A percentile compares a stretch with the other conserved stretches of the same genome.
Evolutionary conservation across 2,113 vertebrate species (phyloP).

Genomic region (Oophaga pumilio): DNA sequence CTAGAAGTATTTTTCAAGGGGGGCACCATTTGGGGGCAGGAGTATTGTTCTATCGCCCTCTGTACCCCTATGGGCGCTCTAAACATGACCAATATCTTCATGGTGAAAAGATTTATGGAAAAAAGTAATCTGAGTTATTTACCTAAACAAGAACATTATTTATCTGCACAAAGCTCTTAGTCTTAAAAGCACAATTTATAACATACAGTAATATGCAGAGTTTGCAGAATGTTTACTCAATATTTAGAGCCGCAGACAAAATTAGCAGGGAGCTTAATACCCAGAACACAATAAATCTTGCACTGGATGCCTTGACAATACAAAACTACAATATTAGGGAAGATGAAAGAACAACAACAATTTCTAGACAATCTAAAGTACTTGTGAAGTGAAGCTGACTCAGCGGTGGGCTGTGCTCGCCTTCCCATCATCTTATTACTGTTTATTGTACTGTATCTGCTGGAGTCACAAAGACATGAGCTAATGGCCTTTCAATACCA

Average conservation of each 20-base stretch:
- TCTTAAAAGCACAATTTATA: constrained; percentile 7
- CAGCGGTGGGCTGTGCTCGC: constrained; percentile 24
- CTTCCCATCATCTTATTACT: constrained; percentile 40
- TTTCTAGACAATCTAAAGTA: constrained; percentile 27
- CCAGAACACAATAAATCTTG: constrained; percentile 13
- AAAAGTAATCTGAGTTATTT: background rate
- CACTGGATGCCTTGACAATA: constrained; percentile 10
- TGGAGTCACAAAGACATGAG: constrained; percentile 24
- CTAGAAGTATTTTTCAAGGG: background rate
- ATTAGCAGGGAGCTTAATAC: background rate
- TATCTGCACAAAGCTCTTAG: background rate
- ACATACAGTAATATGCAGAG: background rate
- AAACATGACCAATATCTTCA: background rate
- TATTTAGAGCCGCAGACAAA: constrained; percentile 3
- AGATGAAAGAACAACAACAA: constrained; percentile 34
- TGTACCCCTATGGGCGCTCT: background rate
- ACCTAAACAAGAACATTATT: constrained; percentile 6
- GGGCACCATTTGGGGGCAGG: background rate
- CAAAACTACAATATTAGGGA: background rate
- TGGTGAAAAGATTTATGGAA: background rate
- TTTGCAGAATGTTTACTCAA: constrained; percentile 30
- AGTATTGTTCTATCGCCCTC: background rate
- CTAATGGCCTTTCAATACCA: constrained; percentile 37
- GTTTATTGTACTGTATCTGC: constrained; percentile 47
- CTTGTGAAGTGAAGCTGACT: constrained; percentile 35